Conservation (phyloP, 2,113 vertebrate genomes). For the Vombatus ursinus region DNA sequence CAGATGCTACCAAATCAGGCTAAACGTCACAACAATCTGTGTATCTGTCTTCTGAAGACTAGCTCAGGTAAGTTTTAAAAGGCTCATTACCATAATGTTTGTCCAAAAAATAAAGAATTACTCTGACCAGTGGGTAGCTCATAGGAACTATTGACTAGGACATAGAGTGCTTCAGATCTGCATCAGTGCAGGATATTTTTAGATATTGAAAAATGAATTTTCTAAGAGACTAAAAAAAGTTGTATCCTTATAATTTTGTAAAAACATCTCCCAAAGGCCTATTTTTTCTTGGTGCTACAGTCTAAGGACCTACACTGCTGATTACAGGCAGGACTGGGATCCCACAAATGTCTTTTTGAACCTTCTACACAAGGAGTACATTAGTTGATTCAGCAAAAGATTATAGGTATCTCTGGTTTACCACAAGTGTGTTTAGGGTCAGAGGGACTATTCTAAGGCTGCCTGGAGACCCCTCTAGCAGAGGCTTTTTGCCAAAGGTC, state of each 20-base stretch:
- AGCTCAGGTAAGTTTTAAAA: background rate
- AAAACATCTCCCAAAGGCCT: background rate
- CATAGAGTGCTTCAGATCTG: background rate
- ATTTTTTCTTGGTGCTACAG: background rate
- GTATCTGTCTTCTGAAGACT: background rate
- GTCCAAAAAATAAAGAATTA: background rate
- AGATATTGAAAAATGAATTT: background rate
- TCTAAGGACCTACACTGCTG: background rate
- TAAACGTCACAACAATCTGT: background rate
- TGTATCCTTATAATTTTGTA: background rate
- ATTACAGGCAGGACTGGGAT: background rate
- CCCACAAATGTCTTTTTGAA: conserved; percentile 23
- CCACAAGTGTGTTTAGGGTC: background rate
- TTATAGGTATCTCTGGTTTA: background rate
- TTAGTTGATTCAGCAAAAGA: background rate
- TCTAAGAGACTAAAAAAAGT: background rate
- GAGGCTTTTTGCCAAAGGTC: background rate
- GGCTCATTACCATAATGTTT: background rate
- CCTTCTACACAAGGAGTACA: background rate
- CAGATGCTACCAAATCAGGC: background rate
- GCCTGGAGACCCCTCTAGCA: background rate
- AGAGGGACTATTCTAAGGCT: background rate
- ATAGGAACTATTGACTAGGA: background rate
- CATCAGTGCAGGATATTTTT: background rate
- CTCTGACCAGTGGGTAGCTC: background rate